Conservation (phyloP, 2,888 invertebrate species). For the Atrina japonica region DNA sequence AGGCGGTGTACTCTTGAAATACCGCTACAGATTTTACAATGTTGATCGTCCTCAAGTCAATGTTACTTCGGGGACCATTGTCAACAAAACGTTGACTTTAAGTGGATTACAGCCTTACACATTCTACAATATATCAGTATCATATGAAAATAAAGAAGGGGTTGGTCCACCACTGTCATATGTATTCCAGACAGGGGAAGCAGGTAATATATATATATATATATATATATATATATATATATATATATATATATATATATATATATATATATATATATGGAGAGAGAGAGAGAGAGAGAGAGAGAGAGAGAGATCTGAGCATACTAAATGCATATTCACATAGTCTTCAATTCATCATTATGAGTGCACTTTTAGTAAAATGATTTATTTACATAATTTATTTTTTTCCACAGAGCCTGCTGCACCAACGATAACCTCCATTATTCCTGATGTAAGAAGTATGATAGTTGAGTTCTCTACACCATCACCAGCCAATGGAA, state of each 20-base stretch:
- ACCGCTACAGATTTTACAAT: slow-evolving; percentile 45
- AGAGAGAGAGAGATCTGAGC: too few relatives aligned
- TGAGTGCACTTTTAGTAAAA: too few relatives aligned
- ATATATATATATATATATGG: too few relatives aligned
- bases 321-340: background rate
- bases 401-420: slow-evolving; percentile 75
- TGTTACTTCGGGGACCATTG: slow-evolving; percentile 5
- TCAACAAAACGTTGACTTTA: slow-evolving; percentile 1
- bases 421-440: slow-evolving; percentile 51
- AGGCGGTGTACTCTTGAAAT: slow-evolving; percentile 59
- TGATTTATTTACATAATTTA: too few relatives aligned
- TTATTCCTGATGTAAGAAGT: slow-evolving; percentile 45
- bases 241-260: too few relatives aligned
- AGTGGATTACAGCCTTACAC: slow-evolving; percentile 53
- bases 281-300: background rate
- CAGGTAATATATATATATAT: slow-evolving; percentile 57
- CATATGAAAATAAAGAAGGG: slow-evolving; percentile 64
- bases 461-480: slow-evolving; percentile 60
- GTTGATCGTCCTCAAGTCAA: background rate
- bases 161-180: slow-evolving; percentile 46
- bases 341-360: background rate
- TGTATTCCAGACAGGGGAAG: slow-evolving; percentile 62
- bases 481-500: slow-evolving; percentile 67
- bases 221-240: too few relatives aligned
- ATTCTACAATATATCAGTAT: slow-evolving; percentile 59